These are phyloP conservation scores for Helicoverpa armigera DNA, from an alignment of 1,140 invertebrate species.

Conservation along the genomic window DNA sequence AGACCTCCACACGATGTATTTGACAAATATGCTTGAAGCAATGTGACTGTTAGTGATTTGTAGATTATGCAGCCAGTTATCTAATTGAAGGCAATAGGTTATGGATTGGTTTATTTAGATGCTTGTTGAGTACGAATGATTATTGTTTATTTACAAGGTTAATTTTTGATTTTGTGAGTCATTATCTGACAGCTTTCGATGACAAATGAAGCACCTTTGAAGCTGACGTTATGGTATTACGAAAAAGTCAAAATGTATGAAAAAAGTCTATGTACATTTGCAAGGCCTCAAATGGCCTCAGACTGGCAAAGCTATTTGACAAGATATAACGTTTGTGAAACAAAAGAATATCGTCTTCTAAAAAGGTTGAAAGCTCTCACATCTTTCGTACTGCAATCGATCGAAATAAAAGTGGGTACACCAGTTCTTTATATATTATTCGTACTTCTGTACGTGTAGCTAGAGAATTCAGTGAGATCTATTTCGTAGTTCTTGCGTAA, in stretches of 20 bases:
- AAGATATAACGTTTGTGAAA: no score
- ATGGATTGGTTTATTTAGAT: constrained; percentile 29
- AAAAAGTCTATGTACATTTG: no score
- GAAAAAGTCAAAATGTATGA: no score
- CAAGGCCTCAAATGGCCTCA: no score
- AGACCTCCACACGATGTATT: constrained; percentile 34
- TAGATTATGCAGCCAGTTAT: constrained; percentile 18
- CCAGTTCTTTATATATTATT: constrained; percentile 10
- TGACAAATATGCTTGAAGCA: constrained; percentile 33
- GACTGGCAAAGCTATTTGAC: no score
- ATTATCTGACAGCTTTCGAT: no score
- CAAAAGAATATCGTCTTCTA: neutral
- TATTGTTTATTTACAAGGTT: neutral
- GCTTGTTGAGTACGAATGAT: neutral
- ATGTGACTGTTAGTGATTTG: constrained; percentile 26
- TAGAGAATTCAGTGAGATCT: constrained; percentile 21
- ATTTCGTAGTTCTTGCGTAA: constrained; percentile 30
- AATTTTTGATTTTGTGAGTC: no score
- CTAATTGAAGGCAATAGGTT: constrained; percentile 34
- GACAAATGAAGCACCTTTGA: no score
- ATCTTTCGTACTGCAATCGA: neutral
- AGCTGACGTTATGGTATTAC: no score
- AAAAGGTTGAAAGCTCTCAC: neutral
- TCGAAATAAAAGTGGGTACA: constrained; percentile 1
- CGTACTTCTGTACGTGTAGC: constrained; percentile 15